Percentiles rank a stretch among this genome's conserved stretches.
Conservation (phyloP, 2,113 vertebrate species). For the Brachypteracias leptosomus region DNA sequence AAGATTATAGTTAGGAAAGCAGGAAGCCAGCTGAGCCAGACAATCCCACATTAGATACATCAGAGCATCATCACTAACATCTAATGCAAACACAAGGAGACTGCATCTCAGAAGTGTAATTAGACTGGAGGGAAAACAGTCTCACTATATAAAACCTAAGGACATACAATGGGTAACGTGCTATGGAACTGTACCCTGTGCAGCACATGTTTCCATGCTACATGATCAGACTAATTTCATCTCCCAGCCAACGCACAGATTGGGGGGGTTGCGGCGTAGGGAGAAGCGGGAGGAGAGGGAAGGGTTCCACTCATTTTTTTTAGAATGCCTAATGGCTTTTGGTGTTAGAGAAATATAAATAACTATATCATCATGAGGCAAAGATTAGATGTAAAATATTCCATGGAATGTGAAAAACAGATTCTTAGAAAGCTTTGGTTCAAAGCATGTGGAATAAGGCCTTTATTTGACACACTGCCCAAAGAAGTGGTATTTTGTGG, state of each 20-base stretch:
- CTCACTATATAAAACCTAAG: neutral
- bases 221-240: neutral
- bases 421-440: neutral
- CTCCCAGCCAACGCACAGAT: neutral
- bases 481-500: neutral
- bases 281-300: neutral
- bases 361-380: neutral
- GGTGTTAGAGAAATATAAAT: constrained; percentile 2
- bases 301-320: neutral
- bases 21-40: neutral
- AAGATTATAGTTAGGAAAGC: neutral
- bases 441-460: neutral
- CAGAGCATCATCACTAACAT: neutral
- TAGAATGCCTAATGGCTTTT: neutral
- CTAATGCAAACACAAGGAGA: neutral
- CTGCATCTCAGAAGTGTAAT: neutral
- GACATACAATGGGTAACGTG: accelerated
- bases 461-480: neutral
- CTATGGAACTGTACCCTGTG: neutral
- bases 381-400: neutral
- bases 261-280: neutral
- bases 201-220: neutral
- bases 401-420: neutral
- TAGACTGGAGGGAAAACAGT: neutral
- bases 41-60: neutral